These are phyloP conservation scores for Daphoenositta chrysoptera DNA, from an alignment of 2,113 vertebrate species.

Conservation along the genomic window DNA sequence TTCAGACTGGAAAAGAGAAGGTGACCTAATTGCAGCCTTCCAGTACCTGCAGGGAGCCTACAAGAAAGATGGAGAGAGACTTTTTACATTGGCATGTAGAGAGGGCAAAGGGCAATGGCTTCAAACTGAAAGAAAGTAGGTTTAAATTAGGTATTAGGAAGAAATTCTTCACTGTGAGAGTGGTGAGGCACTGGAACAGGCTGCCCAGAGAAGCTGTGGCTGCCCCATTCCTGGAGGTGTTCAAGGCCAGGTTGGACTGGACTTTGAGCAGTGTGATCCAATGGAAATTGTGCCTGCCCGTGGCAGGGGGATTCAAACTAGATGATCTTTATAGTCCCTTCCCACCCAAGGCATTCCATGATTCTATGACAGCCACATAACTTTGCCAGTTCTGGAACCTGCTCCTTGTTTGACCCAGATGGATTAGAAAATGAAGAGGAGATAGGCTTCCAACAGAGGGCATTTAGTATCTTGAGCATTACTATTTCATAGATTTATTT, in stretches of 20 bases:
- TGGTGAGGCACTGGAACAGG: no score
- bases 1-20: not conserved
- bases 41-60: not conserved
- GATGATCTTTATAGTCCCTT: not conserved
- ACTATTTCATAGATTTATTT: not conserved
- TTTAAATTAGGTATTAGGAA: not conserved
- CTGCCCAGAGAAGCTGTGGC: no score
- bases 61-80: not conserved
- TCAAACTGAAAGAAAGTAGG: not conserved
- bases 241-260: not conserved
- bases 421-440: not conserved
- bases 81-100: not conserved
- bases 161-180: not conserved
- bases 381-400: not conserved
- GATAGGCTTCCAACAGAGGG: not conserved
- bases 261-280: not conserved
- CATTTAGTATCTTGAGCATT: not conserved
- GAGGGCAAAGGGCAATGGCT: not conserved
- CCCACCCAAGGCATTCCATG: not conserved
- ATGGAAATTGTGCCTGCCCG: not conserved
- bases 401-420: not conserved
- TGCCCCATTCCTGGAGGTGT: not conserved
- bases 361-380: fast-evolving
- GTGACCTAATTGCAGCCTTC: not conserved
- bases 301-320: not conserved